phyloP scores from a whole-genome alignment of 2,113 vertebrate species.

The Triplophysa dalaica region DNA sequence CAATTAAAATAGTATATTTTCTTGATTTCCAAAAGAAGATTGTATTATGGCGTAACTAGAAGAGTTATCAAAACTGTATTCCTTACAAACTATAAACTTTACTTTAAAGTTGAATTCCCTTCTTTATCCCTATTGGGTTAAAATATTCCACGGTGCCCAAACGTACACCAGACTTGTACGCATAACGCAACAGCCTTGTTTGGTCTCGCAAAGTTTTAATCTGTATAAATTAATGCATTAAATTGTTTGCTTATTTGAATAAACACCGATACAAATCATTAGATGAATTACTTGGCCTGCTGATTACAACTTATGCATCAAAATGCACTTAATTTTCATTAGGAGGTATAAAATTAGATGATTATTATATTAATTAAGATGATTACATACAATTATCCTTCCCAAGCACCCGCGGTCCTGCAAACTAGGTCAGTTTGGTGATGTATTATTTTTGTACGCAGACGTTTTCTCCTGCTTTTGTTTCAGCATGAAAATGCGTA shows the following conservation, averaged over 20 bases:
- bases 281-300: constrained; percentile 73
- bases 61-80: too few species aligned
- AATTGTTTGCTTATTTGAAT: constrained; percentile 72
- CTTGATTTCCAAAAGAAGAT: neutral
- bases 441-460: constrained; percentile 55
- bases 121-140: neutral
- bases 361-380: constrained; percentile 74
- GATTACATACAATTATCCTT: constrained; percentile 75
- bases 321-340: constrained; percentile 79
- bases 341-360: constrained; percentile 74
- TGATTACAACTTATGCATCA: constrained; percentile 73
- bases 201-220: constrained; percentile 45
- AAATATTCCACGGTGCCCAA: neutral
- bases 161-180: constrained; percentile 2
- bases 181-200: constrained; percentile 4
- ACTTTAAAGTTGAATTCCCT: neutral
- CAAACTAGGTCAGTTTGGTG: constrained; percentile 68
- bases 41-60: neutral
- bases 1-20: neutral
- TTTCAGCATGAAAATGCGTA: neutral
- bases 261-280: constrained; percentile 75
- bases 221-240: constrained; percentile 63
- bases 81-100: neutral
- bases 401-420: constrained; percentile 67
- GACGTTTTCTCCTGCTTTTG: neutral